Evolutionary conservation across 2,113 vertebrate species (phyloP).

Genomic region (Oreochromis aureus): DNA sequence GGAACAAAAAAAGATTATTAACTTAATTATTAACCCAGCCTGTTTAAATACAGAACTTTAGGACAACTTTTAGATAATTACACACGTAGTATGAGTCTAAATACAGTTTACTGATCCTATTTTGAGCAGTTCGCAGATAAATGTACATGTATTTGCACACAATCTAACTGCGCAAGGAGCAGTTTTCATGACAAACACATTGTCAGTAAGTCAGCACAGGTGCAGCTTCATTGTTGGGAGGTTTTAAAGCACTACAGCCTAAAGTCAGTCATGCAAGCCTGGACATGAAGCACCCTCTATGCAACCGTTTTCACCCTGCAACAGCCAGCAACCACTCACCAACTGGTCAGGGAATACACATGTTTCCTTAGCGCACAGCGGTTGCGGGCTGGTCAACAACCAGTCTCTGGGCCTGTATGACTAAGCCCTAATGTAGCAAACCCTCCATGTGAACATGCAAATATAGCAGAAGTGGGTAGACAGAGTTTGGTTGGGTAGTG

Average conservation of each 20-base stretch:
- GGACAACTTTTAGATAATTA: background rate
- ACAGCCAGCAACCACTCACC: background rate
- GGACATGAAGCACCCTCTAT: background rate
- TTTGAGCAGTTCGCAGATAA: background rate
- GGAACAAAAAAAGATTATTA: background rate
- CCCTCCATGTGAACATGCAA: background rate
- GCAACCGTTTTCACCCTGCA: background rate
- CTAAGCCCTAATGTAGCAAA: background rate
- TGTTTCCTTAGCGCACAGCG: background rate
- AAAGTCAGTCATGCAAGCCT: background rate
- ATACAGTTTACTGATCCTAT: background rate
- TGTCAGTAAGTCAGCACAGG: background rate
- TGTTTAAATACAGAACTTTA: background rate
- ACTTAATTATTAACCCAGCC: background rate
- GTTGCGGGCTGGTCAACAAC: background rate
- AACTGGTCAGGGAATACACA: background rate
- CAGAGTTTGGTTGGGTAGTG: background rate
- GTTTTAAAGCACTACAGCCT: background rate
- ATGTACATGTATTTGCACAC: background rate
- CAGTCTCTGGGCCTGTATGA: background rate
- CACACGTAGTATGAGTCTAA: background rate
- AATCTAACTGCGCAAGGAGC: background rate
- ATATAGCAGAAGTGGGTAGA: background rate
- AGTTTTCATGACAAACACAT: background rate
- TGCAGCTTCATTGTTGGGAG: background rate